phyloP scores from a whole-genome alignment of 2,797 vertebrate species.

The Pogoniulus pusillus region DNA sequence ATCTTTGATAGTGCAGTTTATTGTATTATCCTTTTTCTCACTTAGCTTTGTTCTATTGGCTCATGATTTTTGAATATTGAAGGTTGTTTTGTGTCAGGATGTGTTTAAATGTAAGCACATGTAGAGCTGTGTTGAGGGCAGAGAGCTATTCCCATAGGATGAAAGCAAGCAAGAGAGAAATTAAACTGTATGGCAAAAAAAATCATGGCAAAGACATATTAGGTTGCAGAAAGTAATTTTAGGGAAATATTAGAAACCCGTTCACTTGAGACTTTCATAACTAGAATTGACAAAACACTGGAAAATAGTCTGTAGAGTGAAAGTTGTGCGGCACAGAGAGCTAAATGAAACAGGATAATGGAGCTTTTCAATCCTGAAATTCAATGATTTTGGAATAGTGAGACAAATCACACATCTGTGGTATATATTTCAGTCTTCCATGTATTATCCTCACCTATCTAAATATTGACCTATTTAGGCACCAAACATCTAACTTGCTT shows the following conservation, averaged over 20 bases:
- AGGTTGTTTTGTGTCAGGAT: background rate
- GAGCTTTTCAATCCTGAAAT: constrained; percentile 12
- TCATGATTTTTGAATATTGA: background rate
- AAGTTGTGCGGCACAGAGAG: background rate
- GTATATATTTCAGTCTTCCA: background rate
- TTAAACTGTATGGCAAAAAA: background rate
- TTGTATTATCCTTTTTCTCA: background rate
- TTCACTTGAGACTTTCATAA: background rate
- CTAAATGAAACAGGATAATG: background rate
- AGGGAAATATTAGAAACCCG: background rate
- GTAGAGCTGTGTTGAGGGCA: background rate
- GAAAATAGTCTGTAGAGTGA: background rate
- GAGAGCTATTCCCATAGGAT: background rate
- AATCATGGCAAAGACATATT: background rate
- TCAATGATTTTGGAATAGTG: background rate
- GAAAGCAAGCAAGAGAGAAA: background rate
- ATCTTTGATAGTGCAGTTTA: background rate
- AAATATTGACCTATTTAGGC: background rate
- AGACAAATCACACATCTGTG: background rate
- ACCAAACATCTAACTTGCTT: background rate
- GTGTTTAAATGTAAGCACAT: background rate
- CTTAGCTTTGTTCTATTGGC: background rate
- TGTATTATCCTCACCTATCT: background rate
- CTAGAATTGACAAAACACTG: constrained; percentile 8
- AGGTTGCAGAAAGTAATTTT: background rate